Conservation (phyloP, 2,888 invertebrate species). For the Mellilla xanthometata region DNA sequence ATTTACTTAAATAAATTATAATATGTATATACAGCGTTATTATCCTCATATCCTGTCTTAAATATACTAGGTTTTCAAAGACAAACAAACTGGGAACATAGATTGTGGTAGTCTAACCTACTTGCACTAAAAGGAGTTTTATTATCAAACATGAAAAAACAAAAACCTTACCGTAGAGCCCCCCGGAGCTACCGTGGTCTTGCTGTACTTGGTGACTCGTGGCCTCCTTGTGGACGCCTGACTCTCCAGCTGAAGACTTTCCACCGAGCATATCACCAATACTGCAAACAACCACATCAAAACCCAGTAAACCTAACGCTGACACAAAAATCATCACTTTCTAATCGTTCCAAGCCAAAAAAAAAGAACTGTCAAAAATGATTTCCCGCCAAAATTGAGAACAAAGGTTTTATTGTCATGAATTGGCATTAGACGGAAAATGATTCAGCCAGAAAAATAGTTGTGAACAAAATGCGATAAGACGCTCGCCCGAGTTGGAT, state of each 20-base stretch:
- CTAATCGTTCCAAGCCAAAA: too few species aligned
- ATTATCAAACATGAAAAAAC: too few species aligned
- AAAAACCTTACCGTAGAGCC: constrained; percentile 69
- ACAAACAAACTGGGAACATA: too few species aligned
- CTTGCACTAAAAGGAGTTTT: too few species aligned
- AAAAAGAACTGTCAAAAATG: neutral
- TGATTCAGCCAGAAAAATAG: constrained; percentile 1
- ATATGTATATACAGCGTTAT: too few species aligned
- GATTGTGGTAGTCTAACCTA: too few species aligned
- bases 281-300: constrained; percentile 58
- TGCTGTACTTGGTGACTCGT: constrained; percentile 85
- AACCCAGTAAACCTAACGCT: constrained; percentile 43
- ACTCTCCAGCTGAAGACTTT: constrained; percentile 80
- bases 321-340: constrained; percentile 2
- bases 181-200: constrained; percentile 72
- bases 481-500: constrained; percentile 4
- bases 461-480: constrained; percentile 6
- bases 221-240: constrained; percentile 85
- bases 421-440: too few species aligned
- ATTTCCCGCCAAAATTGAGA: neutral
- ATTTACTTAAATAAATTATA: too few species aligned
- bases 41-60: too few species aligned
- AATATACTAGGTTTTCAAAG: too few species aligned
- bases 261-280: constrained; percentile 68
- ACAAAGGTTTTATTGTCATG: too few species aligned